Conservation (phyloP, 2,113 vertebrate species). For the Sander lucioperca region DNA sequence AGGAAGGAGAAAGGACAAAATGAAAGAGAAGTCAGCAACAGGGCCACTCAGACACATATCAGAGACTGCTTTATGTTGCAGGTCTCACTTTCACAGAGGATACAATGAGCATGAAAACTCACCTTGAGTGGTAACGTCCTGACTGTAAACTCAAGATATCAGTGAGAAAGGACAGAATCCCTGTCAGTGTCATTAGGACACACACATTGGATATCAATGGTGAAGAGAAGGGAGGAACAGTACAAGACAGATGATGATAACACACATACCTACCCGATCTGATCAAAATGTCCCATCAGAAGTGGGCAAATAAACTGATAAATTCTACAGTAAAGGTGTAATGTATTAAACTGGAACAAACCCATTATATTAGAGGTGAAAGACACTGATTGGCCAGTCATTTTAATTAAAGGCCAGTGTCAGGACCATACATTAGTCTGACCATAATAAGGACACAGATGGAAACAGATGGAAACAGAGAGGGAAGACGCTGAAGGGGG, state of each 20-base stretch:
- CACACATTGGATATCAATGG: background rate
- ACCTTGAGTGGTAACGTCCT: background rate
- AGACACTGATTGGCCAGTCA: background rate
- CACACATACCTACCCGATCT: background rate
- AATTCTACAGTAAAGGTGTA: constrained; percentile 6
- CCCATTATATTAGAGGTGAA: background rate
- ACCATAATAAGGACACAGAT: constrained; percentile 22
- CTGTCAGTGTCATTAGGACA: background rate
- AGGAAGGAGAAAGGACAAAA: constrained; percentile 42
- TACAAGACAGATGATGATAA: background rate
- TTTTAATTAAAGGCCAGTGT: constrained; percentile 25
- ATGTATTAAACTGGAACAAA: constrained; percentile 19
- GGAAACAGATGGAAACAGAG: constrained; percentile 25
- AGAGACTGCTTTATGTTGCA: constrained; percentile 8
- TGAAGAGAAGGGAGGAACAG: background rate
- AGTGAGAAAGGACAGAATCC: background rate
- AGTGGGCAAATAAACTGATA: background rate
- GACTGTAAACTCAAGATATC: background rate
- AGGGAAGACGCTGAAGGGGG: constrained; percentile 14
- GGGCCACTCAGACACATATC: constrained; percentile 5
- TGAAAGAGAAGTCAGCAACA: constrained; percentile 56
- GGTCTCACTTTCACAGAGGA: background rate
- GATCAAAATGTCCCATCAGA: background rate
- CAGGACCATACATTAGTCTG: constrained; percentile 29
- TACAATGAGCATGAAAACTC: background rate